Conservation (phyloP, 2,797 vertebrate genomes). For the Podarcis siculus region DNA sequence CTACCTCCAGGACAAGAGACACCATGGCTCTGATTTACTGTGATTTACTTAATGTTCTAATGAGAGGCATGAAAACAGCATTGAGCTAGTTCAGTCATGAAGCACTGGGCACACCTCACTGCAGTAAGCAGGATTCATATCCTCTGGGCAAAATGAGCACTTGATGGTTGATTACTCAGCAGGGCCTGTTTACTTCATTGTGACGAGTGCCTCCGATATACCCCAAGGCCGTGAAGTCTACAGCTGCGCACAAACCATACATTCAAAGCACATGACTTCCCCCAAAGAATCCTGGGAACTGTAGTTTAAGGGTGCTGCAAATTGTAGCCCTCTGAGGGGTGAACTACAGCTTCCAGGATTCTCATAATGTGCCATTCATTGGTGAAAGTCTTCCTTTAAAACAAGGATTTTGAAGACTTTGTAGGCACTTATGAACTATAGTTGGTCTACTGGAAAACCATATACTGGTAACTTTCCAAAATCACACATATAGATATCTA, state of each 20-base stretch:
- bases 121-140: conserved; percentile 65
- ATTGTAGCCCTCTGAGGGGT: too few species aligned
- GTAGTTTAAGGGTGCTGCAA: too few species aligned
- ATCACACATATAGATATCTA: neutral
- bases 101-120: conserved; percentile 57
- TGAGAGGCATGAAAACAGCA: conserved; percentile 64
- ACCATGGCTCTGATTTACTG: too few species aligned
- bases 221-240: conserved; percentile 21
- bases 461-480: neutral
- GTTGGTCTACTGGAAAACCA: neutral
- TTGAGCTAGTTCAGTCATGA: conserved; percentile 48
- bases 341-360: too few species aligned
- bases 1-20: too few species aligned
- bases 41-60: conserved; percentile 43
- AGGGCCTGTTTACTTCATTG: conserved; percentile 28
- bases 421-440: neutral
- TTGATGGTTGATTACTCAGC: conserved; percentile 1
- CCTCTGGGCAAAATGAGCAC: conserved; percentile 59
- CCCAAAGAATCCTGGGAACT: too few species aligned
- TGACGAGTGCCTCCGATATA: conserved; percentile 35
- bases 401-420: neutral
- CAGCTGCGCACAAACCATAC: neutral
- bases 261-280: too few species aligned
- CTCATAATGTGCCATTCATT: too few species aligned
- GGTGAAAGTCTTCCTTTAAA: too few species aligned